These are phyloP conservation scores for Lasioglossum pauxillum DNA, from an alignment of 2,888 invertebrate species.

Conservation along the genomic window DNA sequence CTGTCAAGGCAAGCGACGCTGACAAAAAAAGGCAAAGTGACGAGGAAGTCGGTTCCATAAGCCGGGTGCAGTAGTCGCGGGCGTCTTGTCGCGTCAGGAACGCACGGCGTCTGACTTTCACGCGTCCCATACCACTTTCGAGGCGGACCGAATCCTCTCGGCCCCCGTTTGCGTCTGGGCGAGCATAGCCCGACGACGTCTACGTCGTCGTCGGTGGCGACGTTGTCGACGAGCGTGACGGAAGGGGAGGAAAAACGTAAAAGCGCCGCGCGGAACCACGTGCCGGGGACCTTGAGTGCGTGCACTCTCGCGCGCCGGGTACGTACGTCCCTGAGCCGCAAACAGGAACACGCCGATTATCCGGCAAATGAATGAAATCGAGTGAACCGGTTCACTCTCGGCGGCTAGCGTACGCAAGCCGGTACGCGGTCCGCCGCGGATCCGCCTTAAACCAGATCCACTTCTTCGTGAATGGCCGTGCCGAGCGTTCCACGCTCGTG, in stretches of 20 bases:
- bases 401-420: constrained; percentile 38
- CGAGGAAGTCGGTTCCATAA: constrained; percentile 2
- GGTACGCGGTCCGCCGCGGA: constrained; percentile 41
- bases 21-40: not conserved
- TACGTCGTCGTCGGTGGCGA: not conserved
- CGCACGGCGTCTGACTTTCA: constrained; percentile 35
- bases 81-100: not conserved
- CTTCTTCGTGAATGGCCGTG: constrained; percentile 63
- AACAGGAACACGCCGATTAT: constrained; percentile 81
- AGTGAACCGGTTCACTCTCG: constrained; percentile 72
- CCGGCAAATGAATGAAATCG: constrained; percentile 79
- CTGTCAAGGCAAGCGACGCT: constrained; percentile 2
- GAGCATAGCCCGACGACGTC: constrained; percentile 10
- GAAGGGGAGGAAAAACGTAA: constrained; percentile 6
- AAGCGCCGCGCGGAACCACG: not conserved
- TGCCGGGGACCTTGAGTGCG: constrained; percentile 65
- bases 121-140: constrained; percentile 30
- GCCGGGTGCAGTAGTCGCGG: not conserved
- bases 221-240: not conserved
- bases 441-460: constrained; percentile 62
- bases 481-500: constrained; percentile 41
- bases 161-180: not conserved
- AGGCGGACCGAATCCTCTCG: not conserved
- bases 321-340: constrained; percentile 74
- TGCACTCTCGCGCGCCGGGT: constrained; percentile 49